phyloP scores from a whole-genome alignment of 2,888 invertebrate species.

The Meta bourneti region DNA sequence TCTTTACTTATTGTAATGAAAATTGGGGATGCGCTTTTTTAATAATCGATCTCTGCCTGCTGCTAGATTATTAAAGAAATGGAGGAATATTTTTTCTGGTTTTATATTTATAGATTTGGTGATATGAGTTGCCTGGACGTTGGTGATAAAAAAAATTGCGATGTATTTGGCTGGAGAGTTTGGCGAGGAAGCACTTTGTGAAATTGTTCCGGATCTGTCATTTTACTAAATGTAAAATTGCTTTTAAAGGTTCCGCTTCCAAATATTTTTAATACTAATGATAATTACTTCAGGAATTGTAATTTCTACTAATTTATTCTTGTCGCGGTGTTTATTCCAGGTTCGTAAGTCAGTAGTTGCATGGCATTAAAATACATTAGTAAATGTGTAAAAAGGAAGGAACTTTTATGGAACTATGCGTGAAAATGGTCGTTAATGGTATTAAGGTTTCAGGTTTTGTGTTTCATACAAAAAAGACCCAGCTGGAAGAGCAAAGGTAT shows the following conservation, averaged over 20 bases:
- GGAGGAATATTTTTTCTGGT: constrained; percentile 11
- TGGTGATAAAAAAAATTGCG: constrained; percentile 2
- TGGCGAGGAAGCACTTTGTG: constrained; percentile 9
- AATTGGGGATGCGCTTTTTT: constrained; percentile 58
- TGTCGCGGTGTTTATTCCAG: too few relatives aligned
- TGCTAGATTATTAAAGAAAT: background rate
- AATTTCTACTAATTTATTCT: too few relatives aligned
- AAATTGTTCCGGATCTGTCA: constrained; percentile 21
- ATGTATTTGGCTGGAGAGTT: background rate
- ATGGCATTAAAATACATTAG: too few relatives aligned
- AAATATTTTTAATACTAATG: too few relatives aligned
- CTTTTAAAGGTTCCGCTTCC: background rate
- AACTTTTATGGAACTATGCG: too few relatives aligned
- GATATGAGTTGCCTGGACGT: background rate
- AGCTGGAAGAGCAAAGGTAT: too few relatives aligned
- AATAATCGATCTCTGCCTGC: constrained; percentile 56
- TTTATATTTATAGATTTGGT: constrained; percentile 28
- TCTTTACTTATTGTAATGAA: constrained; percentile 74
- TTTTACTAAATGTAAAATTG: background rate
- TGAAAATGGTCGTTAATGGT: too few relatives aligned
- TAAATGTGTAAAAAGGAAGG: too few relatives aligned
- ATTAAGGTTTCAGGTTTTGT: too few relatives aligned
- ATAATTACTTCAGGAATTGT: too few relatives aligned
- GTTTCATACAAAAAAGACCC: too few relatives aligned
- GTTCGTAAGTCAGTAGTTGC: too few relatives aligned